phyloP scores from a whole-genome alignment of 1,140 invertebrate genomes.

The Mya arenaria region DNA sequence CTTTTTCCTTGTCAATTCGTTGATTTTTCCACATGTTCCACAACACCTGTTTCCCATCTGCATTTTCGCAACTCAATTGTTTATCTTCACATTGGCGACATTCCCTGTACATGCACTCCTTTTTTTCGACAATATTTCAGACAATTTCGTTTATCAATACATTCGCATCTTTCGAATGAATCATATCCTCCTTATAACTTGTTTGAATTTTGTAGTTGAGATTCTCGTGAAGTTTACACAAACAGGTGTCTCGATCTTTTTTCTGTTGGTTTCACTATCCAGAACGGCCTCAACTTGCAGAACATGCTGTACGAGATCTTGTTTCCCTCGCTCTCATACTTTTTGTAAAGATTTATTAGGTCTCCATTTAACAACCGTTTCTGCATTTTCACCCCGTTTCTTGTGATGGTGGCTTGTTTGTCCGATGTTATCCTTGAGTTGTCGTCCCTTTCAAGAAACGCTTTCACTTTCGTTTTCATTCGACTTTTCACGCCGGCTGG shows the following conservation, averaged over 20 bases:
- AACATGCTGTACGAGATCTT: slow-evolving; percentile 19
- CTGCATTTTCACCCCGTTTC: slow-evolving; percentile 9
- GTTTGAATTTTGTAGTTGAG: slow-evolving; percentile 9
- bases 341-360: not conserved
- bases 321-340: not conserved
- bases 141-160: not conserved
- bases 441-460: slow-evolving; percentile 25
- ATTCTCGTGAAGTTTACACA: slow-evolving; percentile 33
- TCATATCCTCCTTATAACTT: not conserved
- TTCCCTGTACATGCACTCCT: slow-evolving; percentile 22
- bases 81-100: not conserved
- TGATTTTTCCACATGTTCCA: not conserved
- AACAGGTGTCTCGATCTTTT: slow-evolving; percentile 21
- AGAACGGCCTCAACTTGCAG: slow-evolving; percentile 3
- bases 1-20: not conserved
- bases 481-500: not conserved
- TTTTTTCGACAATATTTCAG: not conserved
- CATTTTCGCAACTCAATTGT: not conserved
- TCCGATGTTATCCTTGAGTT: slow-evolving; percentile 13
- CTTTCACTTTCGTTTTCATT: slow-evolving; percentile 9
- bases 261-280: not conserved
- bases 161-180: not conserved
- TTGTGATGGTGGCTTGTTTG: slow-evolving; percentile 18
- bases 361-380: not conserved
- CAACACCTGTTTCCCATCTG: not conserved